Evolutionary conservation across 2,888 invertebrate genomes (phyloP).

Genomic region (Chrysolina haemoptera): DNA sequence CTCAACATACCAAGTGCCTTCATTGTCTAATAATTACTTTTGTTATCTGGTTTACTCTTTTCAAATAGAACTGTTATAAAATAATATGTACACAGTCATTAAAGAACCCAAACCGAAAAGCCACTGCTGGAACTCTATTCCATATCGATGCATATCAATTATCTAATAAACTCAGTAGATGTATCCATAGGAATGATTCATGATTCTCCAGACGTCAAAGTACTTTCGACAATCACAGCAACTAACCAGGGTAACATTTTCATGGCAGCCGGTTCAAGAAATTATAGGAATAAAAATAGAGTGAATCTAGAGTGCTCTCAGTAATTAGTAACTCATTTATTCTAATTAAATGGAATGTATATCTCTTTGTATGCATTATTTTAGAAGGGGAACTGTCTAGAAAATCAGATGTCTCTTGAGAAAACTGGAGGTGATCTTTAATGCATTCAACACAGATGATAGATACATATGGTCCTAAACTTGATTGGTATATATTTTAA

Average conservation of each 20-base stretch:
- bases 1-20: too few relatives aligned
- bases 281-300: not conserved
- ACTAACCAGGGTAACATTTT: not conserved
- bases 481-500: too few relatives aligned
- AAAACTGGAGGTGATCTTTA: not conserved
- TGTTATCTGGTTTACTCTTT: too few relatives aligned
- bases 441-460: too few relatives aligned
- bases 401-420: not conserved
- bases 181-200: not conserved
- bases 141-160: too few relatives aligned
- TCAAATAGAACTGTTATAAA: too few relatives aligned
- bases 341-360: not conserved
- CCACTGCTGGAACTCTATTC: too few relatives aligned
- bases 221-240: not conserved
- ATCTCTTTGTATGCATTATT: not conserved
- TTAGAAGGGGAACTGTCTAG: not conserved
- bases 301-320: conserved; percentile 7
- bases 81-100: too few relatives aligned
- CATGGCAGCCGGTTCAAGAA: not conserved
- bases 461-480: too few relatives aligned
- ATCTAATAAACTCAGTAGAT: too few relatives aligned
- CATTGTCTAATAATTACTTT: too few relatives aligned
- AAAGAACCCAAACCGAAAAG: too few relatives aligned
- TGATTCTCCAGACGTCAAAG: not conserved
- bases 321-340: conserved; percentile 12